phyloP scores from a whole-genome alignment of 2,888 invertebrate species.

The Congeria kusceri region DNA sequence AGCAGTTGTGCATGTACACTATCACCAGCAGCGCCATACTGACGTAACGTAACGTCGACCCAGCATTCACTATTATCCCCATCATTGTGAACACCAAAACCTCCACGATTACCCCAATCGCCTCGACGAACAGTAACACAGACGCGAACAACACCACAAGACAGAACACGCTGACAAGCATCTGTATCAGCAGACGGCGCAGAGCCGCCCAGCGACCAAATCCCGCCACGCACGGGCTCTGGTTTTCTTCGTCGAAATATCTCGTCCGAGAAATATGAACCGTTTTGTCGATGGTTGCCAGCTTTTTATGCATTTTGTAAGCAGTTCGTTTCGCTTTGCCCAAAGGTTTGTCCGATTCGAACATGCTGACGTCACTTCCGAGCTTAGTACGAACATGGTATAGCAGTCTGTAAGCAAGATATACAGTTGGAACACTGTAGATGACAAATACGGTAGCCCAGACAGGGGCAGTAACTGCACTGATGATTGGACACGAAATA shows the following conservation, averaged over 20 bases:
- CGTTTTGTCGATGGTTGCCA: constrained; percentile 69
- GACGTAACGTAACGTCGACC: constrained; percentile 80
- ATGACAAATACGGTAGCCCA: constrained; percentile 73
- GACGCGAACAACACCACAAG: constrained; percentile 74
- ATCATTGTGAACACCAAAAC: constrained; percentile 82
- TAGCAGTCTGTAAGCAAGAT: constrained; percentile 79
- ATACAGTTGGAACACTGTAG: constrained; percentile 82
- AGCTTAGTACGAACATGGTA: constrained; percentile 76
- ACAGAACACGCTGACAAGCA: constrained; percentile 71
- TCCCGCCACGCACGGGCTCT: constrained; percentile 66
- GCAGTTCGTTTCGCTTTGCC: constrained; percentile 62
- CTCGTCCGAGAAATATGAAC: constrained; percentile 57
- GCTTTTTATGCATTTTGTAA: constrained; percentile 63
- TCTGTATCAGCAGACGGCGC: constrained; percentile 60
- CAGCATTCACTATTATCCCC: constrained; percentile 84
- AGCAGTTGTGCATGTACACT: constrained; percentile 84
- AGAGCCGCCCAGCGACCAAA: constrained; percentile 56
- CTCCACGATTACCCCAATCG: constrained; percentile 80
- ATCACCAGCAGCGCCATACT: constrained; percentile 81
- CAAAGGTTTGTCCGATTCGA: constrained; percentile 61
- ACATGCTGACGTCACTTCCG: constrained; percentile 56
- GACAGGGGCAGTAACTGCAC: constrained; percentile 73
- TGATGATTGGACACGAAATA: constrained; percentile 76
- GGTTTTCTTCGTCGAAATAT: constrained; percentile 60
- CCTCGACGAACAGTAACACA: constrained; percentile 80